Base-by-base conservation (phyloP, 2,888 invertebrate genomes). In the Pterostichus madidus region DNA sequence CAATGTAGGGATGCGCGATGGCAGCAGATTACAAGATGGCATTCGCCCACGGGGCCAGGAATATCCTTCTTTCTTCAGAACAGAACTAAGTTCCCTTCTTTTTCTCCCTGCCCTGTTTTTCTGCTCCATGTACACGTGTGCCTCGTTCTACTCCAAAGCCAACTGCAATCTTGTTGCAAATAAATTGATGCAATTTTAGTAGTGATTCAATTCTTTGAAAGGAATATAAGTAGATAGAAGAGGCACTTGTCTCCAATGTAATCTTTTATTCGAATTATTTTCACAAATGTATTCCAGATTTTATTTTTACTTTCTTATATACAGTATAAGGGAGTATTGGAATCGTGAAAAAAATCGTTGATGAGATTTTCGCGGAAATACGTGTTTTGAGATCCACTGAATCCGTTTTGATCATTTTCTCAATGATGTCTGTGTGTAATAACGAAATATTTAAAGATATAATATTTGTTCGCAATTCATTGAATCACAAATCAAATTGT, bases 161-260 rank as follows among this genome's bases (percentile, higher is more conserved):
- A 11, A 39, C 68, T 71, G 68, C 68, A 71, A 44, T 71, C 68
- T 59, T 71, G 39, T 44, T 24, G 68, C 44, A 71, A 71, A 68
- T 68, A 68, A 68, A 68, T 68, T 68, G 64, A 68, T 68, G 64
- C 64, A 68, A 68, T 68, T 68, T 68, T 39, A 68, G 64, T 15
- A 68, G 10, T 68, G 64, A 68, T 68, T 24, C 24, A 24, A 24
- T 24, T 24, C 24, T 24, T 3, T 24, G 3, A 24, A 3, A 24
- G 3, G 24, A 24, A 24, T 24, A 24, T 24, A 24, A 24, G 24
- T 24, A 24, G 24, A 24, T 24, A 24, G 24, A 24, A 24, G 24
- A 24, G 24, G 24, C 3, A 24, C 3, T 24, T 24, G 24, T 24
- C n/a, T n/a, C n/a, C n/a, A n/a, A n/a, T 24, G 24, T 24, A 24